Evolutionary conservation across 2,113 vertebrate genomes (phyloP).

Genomic region (Epinephelus moara): DNA sequence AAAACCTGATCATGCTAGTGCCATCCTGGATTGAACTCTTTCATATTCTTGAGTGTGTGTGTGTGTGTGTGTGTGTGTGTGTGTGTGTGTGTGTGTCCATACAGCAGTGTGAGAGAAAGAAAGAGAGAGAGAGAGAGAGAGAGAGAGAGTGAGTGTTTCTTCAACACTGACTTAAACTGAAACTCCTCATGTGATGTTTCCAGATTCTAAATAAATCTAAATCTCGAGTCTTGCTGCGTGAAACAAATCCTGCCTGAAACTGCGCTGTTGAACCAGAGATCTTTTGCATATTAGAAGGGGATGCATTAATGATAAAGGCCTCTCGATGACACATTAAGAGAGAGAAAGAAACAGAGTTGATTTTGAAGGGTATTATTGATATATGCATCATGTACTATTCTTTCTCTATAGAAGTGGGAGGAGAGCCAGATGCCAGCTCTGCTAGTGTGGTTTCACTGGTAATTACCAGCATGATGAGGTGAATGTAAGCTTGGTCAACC

Average conservation of each 20-base stretch:
- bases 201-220: background rate
- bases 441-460: slow-evolving; percentile 35
- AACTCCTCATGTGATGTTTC: background rate
- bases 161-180: background rate
- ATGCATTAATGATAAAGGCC: background rate
- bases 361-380: background rate
- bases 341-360: background rate
- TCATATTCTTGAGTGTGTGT: background rate
- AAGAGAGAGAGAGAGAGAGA: too few relatives aligned
- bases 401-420: background rate
- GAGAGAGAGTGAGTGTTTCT: too few relatives aligned
- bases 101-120: too few relatives aligned
- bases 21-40: too few relatives aligned
- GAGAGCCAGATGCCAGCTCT: background rate
- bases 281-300: background rate
- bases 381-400: slow-evolving; percentile 4
- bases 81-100: background rate
- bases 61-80: background rate
- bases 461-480: slow-evolving; percentile 19
- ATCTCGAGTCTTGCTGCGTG: background rate
- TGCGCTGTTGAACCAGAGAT: background rate
- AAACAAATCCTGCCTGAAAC: background rate
- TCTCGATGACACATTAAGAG: slow-evolving; percentile 20
- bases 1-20: background rate
- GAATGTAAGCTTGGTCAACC: slow-evolving; percentile 1